Conservation (phyloP, 2,113 vertebrate species). For the Heteronetta atricapilla region DNA sequence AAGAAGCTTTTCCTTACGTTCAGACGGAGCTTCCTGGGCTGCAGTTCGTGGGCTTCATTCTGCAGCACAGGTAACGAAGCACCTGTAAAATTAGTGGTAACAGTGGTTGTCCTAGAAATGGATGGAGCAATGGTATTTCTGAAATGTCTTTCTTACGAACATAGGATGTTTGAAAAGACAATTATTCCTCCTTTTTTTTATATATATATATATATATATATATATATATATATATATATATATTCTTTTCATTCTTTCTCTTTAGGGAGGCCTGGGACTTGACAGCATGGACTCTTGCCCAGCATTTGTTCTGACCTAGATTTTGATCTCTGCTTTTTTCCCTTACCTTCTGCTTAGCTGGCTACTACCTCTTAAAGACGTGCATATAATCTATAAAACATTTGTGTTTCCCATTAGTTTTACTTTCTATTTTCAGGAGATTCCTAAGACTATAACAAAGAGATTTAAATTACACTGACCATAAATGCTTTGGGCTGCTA, state of each 20-base stretch:
- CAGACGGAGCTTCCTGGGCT: no score
- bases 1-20: no score
- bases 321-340: conserved; percentile 63
- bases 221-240: no score
- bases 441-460: not conserved
- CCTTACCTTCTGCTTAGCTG: conserved; percentile 37
- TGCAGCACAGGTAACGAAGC: not conserved
- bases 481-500: not conserved
- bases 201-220: no score
- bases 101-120: conserved; percentile 45
- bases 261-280: conserved; percentile 28
- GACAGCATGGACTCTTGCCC: not conserved
- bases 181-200: conserved; percentile 3
- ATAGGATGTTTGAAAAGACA: conserved; percentile 24
- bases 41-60: no score
- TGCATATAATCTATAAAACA: conserved; percentile 20
- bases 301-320: conserved; percentile 64
- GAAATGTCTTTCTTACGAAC: conserved; percentile 30
- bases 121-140: conserved; percentile 3
- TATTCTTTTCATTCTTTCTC: not conserved
- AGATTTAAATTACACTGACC: not conserved
- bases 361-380: conserved; percentile 26
- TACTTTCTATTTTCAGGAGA: conserved; percentile 33
- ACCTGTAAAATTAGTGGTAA: conserved; percentile 29
- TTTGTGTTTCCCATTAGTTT: conserved; percentile 1